Percentiles rank a stretch among this genome's conserved stretches.
These are phyloP conservation scores for Gymnoscopelus braueri DNA, from an alignment of 2,797 vertebrate species.

Conservation along the genomic window DNA sequence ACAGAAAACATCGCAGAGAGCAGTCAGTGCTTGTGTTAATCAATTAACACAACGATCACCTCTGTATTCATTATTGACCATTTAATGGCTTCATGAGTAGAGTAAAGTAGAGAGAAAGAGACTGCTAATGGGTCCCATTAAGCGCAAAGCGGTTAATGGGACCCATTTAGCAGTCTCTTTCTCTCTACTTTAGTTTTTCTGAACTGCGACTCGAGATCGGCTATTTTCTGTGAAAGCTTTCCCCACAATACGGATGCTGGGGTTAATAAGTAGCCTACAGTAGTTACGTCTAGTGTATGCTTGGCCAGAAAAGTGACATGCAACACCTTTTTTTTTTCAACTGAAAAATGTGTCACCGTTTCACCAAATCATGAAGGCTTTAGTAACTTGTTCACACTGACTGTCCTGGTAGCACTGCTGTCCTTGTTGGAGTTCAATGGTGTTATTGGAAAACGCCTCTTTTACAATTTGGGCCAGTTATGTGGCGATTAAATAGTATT, in stretches of 20 bases:
- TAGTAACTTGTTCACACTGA: slow-evolving; percentile 31
- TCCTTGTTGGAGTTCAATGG: slow-evolving; percentile 54
- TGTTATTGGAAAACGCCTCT: slow-evolving; percentile 40
- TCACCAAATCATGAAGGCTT: neutral
- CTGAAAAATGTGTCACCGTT: too few species aligned
- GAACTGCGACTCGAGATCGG: too few species aligned
- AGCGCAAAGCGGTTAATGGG: too few species aligned
- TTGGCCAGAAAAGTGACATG: too few species aligned
- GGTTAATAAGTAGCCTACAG: too few species aligned
- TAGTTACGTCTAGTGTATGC: too few species aligned
- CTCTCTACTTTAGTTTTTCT: too few species aligned
- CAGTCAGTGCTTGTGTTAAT: slow-evolving; percentile 52
- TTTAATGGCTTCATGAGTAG: slow-evolving; percentile 63
- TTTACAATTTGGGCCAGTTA: slow-evolving; percentile 35
- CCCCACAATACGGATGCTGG: too few species aligned
- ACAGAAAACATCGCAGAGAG: slow-evolving; percentile 24
- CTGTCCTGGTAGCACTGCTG: slow-evolving; percentile 15
- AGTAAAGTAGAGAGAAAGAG: slow-evolving; percentile 6
- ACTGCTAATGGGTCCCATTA: slow-evolving; percentile 10
- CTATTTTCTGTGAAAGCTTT: too few species aligned
- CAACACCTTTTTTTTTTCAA: too few species aligned
- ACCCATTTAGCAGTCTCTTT: too few species aligned
- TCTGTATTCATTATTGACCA: slow-evolving; percentile 52
- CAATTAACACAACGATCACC: slow-evolving; percentile 62
- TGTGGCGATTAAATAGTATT: slow-evolving; percentile 7